Base-by-base conservation (phyloP, 2,888 invertebrate genomes). In the Drepanosiphum platanoidis region DNA sequence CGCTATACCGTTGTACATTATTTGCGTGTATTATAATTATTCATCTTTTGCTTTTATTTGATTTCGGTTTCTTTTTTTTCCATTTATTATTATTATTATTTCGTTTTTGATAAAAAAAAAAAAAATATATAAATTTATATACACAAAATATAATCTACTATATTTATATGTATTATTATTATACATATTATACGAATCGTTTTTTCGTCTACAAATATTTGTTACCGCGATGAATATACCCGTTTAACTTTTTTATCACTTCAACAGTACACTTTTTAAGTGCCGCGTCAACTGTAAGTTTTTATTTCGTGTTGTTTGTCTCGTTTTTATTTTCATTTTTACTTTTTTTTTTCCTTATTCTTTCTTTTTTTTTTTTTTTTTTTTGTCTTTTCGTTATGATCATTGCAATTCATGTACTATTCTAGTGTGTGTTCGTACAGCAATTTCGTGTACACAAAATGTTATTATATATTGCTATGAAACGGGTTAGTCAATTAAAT, bases 361-460 rank as follows among this genome's bases (percentile, higher is more conserved):
- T 27, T 80, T 64, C 11, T 32, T 71, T 78, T 32, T 68, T 70
- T 80, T n/a, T 86, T 42, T 7, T 83, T 34, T 66, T 70, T 42
- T 52, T 42, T 30, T 77, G 2, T 42, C 39, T 36, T 13, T 86
- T 68, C 64, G 30, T 81, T 13, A 81, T 32, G 52, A 75, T 82
- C 86, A 82, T 86, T 86, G 78, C 82, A 74, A 86, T 86, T 82
- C 72, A 74, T 86, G 86, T 86, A 86, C 82, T 86, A 86, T 86
- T 83, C 39, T 81, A 71, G 58, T 81, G 58, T 81, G 81, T 81
- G 70, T 80, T 58, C 61, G 61, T 81, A 81, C 81, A 61, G 71
- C 71, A 32, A 81, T 71, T 81, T 81, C 61, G 39, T 81, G 81
- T 81, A 42, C 30, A 42, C 61, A 68, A 79, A 58, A 61, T 81